A percentile compares a stretch with the other conserved stretches of the same genome.
These are phyloP conservation scores for Diplolepis rosae DNA, from an alignment of 2,888 invertebrate genomes.

Conservation along the genomic window DNA sequence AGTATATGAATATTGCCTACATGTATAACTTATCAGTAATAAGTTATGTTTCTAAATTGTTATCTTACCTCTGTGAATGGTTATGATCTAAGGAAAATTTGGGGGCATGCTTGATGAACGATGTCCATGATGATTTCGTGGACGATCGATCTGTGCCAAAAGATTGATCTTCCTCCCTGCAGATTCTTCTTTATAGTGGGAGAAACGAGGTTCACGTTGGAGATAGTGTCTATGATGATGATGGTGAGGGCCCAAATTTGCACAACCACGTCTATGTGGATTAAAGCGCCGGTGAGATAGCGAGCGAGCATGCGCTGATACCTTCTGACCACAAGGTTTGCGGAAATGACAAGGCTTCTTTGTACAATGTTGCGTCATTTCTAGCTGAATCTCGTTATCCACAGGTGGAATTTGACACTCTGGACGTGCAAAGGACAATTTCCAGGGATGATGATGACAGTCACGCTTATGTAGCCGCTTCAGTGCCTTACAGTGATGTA, in stretches of 20 bases:
- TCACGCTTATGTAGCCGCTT: not conserved
- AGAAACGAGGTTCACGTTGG: too few species aligned
- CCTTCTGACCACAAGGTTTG: not conserved
- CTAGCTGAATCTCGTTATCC: not conserved
- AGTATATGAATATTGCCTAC: too few species aligned
- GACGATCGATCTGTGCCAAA: too few species aligned
- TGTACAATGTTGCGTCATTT: not conserved
- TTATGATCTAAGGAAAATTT: not conserved
- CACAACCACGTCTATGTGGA: too few species aligned
- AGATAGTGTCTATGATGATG: not conserved
- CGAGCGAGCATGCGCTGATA: not conserved
- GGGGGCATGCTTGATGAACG: not conserved
- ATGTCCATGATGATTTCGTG: not conserved
- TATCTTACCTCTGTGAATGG: not conserved
- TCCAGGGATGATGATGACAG: not conserved
- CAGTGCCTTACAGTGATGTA: not conserved
- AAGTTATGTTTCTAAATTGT: not conserved
- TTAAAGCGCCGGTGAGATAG: too few species aligned
- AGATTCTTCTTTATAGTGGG: too few species aligned
- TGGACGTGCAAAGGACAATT: not conserved
- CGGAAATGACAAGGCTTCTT: not conserved
- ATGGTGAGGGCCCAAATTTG: too few species aligned
- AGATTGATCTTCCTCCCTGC: too few species aligned
- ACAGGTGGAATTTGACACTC: not conserved
- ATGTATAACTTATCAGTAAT: too few species aligned